phyloP scores from a whole-genome alignment of 1,140 invertebrate genomes.

The Pseudomyrmex cubaensis region DNA sequence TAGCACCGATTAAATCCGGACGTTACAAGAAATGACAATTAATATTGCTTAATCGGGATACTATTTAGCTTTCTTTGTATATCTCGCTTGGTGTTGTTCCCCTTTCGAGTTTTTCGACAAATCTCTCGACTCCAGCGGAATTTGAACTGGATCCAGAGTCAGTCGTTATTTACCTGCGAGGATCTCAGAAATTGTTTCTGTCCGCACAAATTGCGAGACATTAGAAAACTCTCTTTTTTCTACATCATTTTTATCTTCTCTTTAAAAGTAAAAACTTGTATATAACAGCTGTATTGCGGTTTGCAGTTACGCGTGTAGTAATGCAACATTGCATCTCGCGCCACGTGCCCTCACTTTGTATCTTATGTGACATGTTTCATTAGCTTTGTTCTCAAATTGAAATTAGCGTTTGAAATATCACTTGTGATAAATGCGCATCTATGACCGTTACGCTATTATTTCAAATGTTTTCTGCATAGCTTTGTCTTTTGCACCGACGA shows the following conservation, averaged over 20 bases:
- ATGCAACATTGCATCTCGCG: background rate
- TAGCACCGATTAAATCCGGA: background rate
- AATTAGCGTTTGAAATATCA: background rate
- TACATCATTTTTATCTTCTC: background rate
- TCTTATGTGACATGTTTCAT: background rate
- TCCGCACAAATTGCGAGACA: constrained; percentile 24
- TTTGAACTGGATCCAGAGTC: constrained; percentile 71
- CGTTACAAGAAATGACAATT: constrained; percentile 4
- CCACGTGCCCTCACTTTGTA: background rate
- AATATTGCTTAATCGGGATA: background rate
- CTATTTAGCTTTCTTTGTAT: background rate
- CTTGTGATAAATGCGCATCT: background rate
- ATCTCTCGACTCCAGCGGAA: constrained; percentile 68
- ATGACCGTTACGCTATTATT: background rate
- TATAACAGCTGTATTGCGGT: too few relatives aligned
- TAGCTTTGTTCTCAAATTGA: background rate
- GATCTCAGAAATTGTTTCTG: constrained; percentile 20
- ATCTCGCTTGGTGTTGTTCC: background rate
- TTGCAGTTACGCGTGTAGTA: too few relatives aligned
- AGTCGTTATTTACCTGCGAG: constrained; percentile 15
- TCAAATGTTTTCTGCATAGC: background rate
- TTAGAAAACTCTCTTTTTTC: constrained; percentile 40
- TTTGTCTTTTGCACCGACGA: background rate
- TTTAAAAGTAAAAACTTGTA: too few relatives aligned
- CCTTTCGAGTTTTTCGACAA: constrained; percentile 37